Evolutionary conservation across 1,140 invertebrate species (phyloP).

Genomic region (Psix sp.): DNA sequence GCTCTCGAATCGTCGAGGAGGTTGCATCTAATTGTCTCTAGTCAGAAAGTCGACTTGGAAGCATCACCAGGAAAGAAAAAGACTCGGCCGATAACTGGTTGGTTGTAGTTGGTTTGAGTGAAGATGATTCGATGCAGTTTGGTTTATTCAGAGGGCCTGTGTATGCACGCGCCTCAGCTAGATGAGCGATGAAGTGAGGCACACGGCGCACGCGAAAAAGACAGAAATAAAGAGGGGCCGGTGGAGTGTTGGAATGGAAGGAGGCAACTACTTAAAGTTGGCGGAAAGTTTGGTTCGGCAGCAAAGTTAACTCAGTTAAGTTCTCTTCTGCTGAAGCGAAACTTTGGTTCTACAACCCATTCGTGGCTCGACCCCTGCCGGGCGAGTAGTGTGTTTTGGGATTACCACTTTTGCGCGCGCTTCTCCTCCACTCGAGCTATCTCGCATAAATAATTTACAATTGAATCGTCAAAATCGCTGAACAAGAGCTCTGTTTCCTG

Average conservation of each 20-base stretch:
- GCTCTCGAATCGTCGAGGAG: background rate
- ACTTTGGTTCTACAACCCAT: conserved; percentile 65
- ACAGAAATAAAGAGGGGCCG: conserved; percentile 48
- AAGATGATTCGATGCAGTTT: conserved; percentile 14
- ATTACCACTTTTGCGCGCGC: conserved; percentile 61
- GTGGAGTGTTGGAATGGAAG: conserved; percentile 60
- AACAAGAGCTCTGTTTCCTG: background rate
- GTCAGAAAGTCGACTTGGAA: conserved; percentile 7
- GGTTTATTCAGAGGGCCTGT: conserved; percentile 15
- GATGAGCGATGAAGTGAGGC: conserved; percentile 36
- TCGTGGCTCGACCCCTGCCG: conserved; percentile 42
- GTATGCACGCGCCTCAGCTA: conserved; percentile 10
- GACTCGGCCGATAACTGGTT: conserved; percentile 17
- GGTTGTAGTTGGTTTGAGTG: no score
- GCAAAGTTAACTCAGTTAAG: conserved; percentile 78
- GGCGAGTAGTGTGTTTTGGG: conserved; percentile 65
- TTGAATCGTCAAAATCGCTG: conserved; percentile 47
- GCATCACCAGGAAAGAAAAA: conserved; percentile 28
- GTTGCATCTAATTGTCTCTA: conserved; percentile 27
- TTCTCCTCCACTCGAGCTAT: conserved; percentile 7
- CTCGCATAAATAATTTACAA: conserved; percentile 53
- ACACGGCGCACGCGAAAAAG: conserved; percentile 32
- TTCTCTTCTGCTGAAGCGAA: conserved; percentile 74
- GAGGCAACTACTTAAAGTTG: conserved; percentile 76
- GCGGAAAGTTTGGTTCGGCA: conserved; percentile 75